Evolutionary conservation across 1,140 invertebrate genomes (phyloP), one percentile per base, ranked within the genome.

Genomic region (Drosophila trapezifrons): DNA sequence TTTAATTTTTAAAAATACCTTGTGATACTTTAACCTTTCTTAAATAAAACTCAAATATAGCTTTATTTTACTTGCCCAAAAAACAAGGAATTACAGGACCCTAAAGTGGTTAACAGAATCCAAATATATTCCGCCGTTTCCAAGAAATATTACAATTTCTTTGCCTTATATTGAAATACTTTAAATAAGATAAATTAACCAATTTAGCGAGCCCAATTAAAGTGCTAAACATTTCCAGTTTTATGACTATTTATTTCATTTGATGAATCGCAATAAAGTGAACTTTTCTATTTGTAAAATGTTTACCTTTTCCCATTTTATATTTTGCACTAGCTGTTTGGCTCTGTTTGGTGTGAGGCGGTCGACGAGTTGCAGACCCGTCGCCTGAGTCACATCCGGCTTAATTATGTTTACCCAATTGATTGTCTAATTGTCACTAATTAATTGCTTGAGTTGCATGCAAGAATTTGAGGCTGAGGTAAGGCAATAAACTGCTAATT

Each of bases 401-500:
- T 72, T 72, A 63, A 64, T 63, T 63, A 46, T 58, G 66, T 72
- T 79, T 79, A 43, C 40, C 54, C 66, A 80, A 71, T 80, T 69
- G 63, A 62, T 75, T 60, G 67, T 46, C 56, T 47, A 70, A 67
- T 80, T 74, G 63, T 37, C 58, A 60, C 45, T 69, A 76, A 80
- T 80, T 76, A 71, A 80, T 80, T 63, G 51, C 42, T 60, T 64
- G 32, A 51, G 32, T 55, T 76, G 40, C 65, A 55, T 52, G 78
- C 57, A 69, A 57, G 51, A 79, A 70, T 57, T 46, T 57, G 51
- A 55, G 32, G 25, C 22, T 38, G 40, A 70, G 43, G 42, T 59
- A 38, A 47, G 37, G 65, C 45, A 18, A 52, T 65, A 43, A 32
- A 20, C 60, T 27, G 15, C 20, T 40, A 57, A 71, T 71, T 70